Percentiles rank a stretch among this genome's conserved stretches.
phyloP scores from a whole-genome alignment of 2,797 vertebrate genomes.

The Botia almorhae region DNA sequence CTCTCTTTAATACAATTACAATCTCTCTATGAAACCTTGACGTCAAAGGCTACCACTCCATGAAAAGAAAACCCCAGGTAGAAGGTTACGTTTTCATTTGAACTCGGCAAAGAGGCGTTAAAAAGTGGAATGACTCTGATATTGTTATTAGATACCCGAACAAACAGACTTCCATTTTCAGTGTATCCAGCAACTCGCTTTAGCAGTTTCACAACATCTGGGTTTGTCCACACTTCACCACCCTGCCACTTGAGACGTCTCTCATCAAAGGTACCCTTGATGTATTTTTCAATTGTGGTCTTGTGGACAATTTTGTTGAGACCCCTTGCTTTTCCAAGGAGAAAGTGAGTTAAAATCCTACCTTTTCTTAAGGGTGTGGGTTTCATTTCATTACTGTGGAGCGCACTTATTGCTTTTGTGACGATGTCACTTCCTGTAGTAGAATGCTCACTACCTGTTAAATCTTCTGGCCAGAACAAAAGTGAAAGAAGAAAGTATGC shows the following conservation, averaged over 20 bases:
- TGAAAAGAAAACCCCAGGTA: slow-evolving; percentile 83
- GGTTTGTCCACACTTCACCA: slow-evolving; percentile 72
- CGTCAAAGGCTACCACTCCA: slow-evolving; percentile 80
- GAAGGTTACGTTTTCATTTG: slow-evolving; percentile 83
- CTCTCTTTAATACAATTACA: background rate
- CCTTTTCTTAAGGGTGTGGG: slow-evolving; percentile 75
- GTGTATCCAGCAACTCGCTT: slow-evolving; percentile 82
- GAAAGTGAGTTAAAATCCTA: slow-evolving; percentile 80
- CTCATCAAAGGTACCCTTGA: slow-evolving; percentile 36
- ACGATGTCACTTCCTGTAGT: slow-evolving; percentile 71
- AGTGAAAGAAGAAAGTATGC: slow-evolving; percentile 80
- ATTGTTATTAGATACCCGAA: slow-evolving; percentile 70
- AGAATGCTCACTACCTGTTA: slow-evolving; percentile 57
- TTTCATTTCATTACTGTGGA: slow-evolving; percentile 74
- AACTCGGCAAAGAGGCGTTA: slow-evolving; percentile 67
- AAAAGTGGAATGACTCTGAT: slow-evolving; percentile 70
- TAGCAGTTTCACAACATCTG: slow-evolving; percentile 64
- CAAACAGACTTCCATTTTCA: slow-evolving; percentile 76
- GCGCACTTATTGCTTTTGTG: slow-evolving; percentile 70
- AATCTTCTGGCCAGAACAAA: slow-evolving; percentile 82
- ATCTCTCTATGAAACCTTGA: slow-evolving; percentile 61
- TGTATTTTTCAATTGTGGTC: slow-evolving; percentile 67
- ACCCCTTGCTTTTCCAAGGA: slow-evolving; percentile 74
- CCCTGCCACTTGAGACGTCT: slow-evolving; percentile 2
- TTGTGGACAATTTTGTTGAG: slow-evolving; percentile 73